These are phyloP conservation scores for Drosophila ustulata DNA, from an alignment of 2,888 invertebrate genomes.

Conservation along the genomic window DNA sequence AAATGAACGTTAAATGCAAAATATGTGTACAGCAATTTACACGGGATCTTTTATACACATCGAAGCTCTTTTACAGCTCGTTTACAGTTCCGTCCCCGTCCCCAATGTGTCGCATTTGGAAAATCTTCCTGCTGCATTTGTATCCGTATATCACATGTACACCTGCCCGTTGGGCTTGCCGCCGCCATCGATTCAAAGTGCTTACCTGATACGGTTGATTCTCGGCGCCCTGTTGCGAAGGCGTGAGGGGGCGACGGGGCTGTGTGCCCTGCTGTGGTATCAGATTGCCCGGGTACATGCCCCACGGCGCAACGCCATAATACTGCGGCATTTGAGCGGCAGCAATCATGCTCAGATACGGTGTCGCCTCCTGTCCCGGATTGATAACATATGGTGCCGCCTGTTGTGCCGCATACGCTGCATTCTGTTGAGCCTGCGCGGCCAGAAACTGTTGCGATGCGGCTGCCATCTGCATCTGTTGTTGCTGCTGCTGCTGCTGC, in stretches of 20 bases:
- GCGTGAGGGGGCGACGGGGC: conserved; percentile 92
- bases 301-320: conserved; percentile 96
- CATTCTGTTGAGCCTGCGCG: conserved; percentile 90
- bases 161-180: not conserved
- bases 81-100: not conserved
- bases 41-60: conserved; percentile 28
- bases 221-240: conserved; percentile 88
- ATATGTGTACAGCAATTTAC: conserved; percentile 54
- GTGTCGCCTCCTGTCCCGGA: conserved; percentile 90
- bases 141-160: conserved; percentile 38
- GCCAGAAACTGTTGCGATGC: conserved; percentile 91
- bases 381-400: conserved; percentile 94
- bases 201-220: conserved; percentile 86
- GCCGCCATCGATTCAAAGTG: conserved; percentile 3
- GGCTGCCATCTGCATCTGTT: conserved; percentile 89
- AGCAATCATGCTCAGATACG: conserved; percentile 93
- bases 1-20: conserved; percentile 27
- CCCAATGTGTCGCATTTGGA: not conserved
- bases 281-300: conserved; percentile 94
- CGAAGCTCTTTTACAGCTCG: conserved; percentile 14
- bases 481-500: conserved; percentile 85
- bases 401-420: conserved; percentile 88
- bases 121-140: conserved; percentile 20
- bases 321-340: conserved; percentile 93
- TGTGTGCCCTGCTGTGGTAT: conserved; percentile 89